phyloP scores from a whole-genome alignment of 2,797 vertebrate genomes.

The Valencia hispanica region DNA sequence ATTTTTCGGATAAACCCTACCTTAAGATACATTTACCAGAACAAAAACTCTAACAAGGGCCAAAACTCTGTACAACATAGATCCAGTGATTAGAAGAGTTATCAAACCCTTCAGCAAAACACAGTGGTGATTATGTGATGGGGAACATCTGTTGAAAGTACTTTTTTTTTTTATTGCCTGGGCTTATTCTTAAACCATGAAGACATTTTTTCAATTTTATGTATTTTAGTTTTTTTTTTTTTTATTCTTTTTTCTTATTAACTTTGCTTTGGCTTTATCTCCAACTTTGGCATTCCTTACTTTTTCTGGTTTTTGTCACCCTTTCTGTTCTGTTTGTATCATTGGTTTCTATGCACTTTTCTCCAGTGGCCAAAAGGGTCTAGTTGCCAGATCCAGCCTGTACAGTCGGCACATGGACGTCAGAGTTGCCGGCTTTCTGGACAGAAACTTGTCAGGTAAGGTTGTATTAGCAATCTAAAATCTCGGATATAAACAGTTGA shows the following conservation, averaged over 20 bases:
- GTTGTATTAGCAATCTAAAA: background rate
- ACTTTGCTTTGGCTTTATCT: background rate
- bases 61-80: too few species aligned
- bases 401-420: slow-evolving; percentile 78
- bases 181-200: slow-evolving; percentile 23
- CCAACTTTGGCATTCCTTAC: slow-evolving; percentile 13
- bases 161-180: slow-evolving; percentile 3
- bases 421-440: slow-evolving; percentile 40
- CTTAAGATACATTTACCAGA: too few species aligned
- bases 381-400: slow-evolving; percentile 74
- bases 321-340: slow-evolving; percentile 13
- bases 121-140: background rate
- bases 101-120: background rate
- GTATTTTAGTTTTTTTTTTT: slow-evolving; percentile 47
- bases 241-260: slow-evolving; percentile 3
- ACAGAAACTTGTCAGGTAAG: slow-evolving; percentile 66
- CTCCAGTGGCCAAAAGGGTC: slow-evolving; percentile 69
- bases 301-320: slow-evolving; percentile 26
- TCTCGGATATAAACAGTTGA: background rate
- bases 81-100: background rate
- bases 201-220: slow-evolving; percentile 38
- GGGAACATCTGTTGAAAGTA: too few species aligned
- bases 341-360: slow-evolving; percentile 23
- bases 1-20: too few species aligned
- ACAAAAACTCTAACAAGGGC: too few species aligned